Base-by-base conservation (phyloP, 2,113 vertebrate species). In the Boulengeromyrus knoepffleri region DNA sequence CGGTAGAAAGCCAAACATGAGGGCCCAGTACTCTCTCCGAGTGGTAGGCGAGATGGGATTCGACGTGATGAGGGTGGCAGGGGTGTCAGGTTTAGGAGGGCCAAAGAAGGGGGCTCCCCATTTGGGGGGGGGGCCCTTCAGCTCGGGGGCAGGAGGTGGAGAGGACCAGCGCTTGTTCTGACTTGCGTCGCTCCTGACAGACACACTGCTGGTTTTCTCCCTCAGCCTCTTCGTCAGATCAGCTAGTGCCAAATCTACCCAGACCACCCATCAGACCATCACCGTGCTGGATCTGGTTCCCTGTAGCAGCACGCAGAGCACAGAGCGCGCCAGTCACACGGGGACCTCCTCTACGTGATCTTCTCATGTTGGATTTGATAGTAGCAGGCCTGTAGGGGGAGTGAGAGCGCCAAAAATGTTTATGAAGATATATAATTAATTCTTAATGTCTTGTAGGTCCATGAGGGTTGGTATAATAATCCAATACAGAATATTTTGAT, bases 301-400 rank as follows among this genome's bases (percentile, higher is more conserved):
- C 47, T 52, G 3, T 46, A 80, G 45, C 46, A 56, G 88, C 50
- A 53, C 39, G 77, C 36, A 24, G 3, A 56, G 88, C 45, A 39
- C 31, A 53, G 87, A 50, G 31, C 50, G 1, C 42, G 50, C 53
- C 77, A 50, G 56, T 92, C 89, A 83, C 77, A 1, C 88, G 87
- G 24, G 0, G 10, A 19, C 39, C 62, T 2, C 21, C 45, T 87
- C 94, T 98, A 99, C 83, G 97, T 97, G 92, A 99, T 95, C 94
- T 98, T 99, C 95, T 99, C 99, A 2, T 98, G 98, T 92, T 99
- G 99, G 95, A 99, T 99, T 96, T 99, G 99, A 95, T 98, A 99
- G 94, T 99, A 99, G 94, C 98, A 99, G 0, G 99, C 99, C 98
- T 99, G 94, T 27, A 92, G 92, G 88, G 90, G 92, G 45, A 39